Conservation (phyloP, 2,797 vertebrate genomes). For the Pipistrellus nathusii region DNA sequence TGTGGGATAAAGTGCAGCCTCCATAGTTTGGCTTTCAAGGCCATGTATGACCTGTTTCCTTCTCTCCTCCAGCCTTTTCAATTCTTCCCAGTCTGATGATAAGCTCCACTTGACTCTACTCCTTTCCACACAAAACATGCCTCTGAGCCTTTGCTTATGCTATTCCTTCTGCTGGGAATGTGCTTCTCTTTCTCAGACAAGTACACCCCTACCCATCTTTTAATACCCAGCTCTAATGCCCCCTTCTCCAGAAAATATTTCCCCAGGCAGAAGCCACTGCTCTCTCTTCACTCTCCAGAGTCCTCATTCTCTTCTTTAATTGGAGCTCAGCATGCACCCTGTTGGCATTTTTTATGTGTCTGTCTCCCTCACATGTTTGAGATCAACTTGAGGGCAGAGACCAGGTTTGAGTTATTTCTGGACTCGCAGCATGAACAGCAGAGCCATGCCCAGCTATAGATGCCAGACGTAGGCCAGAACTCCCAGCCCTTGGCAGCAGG, state of each 20-base stretch:
- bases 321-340: neutral
- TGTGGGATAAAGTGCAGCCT: neutral
- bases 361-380: conserved; percentile 1
- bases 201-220: neutral
- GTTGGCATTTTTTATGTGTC: neutral
- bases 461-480: conserved; percentile 12
- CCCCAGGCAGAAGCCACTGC: neutral
- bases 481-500: conserved; percentile 27
- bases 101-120: neutral
- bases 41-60: neutral
- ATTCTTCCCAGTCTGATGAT: neutral
- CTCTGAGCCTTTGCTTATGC: conserved; percentile 12
- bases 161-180: neutral
- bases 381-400: conserved; percentile 20
- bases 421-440: conserved; percentile 3
- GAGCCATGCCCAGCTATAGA: neutral
- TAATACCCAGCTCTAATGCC: neutral
- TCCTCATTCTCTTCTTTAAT: neutral
- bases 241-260: neutral
- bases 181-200: neutral
- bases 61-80: neutral
- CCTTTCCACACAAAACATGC: neutral
- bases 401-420: conserved; percentile 62
- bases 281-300: neutral
- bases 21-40: neutral